Evolutionary conservation across 2,888 invertebrate genomes (phyloP).

Genomic region (Ferrisia virgata): DNA sequence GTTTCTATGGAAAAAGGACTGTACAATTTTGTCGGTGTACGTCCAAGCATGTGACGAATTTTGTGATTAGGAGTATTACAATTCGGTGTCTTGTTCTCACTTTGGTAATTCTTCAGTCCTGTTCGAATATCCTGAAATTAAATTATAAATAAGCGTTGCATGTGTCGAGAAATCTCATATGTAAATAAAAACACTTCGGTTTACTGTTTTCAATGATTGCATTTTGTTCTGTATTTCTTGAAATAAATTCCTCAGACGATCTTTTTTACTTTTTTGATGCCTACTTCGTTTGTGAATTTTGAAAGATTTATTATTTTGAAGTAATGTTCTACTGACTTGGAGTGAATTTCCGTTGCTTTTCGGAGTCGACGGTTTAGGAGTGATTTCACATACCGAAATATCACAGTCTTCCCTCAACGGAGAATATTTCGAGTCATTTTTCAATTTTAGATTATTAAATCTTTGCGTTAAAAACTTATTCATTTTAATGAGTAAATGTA

Average conservation of each 20-base stretch:
- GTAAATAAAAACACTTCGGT: background rate
- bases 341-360: background rate
- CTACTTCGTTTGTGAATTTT: background rate
- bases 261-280: background rate
- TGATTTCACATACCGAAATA: background rate
- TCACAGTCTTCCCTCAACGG: background rate
- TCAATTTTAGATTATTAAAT: background rate
- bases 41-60: conserved; percentile 54
- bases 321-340: background rate
- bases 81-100: background rate
- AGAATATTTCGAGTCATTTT: background rate
- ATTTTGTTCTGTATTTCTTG: conserved; percentile 23
- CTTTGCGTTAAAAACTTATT: conserved; percentile 10
- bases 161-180: background rate
- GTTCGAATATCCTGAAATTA: background rate
- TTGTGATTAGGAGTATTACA: conserved; percentile 45
- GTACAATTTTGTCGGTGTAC: conserved; percentile 71
- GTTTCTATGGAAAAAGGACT: conserved; percentile 75
- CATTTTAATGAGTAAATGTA: background rate
- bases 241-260: conserved; percentile 4
- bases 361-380: background rate
- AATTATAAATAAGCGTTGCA: background rate
- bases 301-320: conserved; percentile 22
- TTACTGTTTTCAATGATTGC: background rate
- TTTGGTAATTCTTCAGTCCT: background rate